A percentile compares a stretch with the other conserved stretches of the same genome.
Conservation (phyloP, 2,888 invertebrate species). For the Coecobrya sp. region DNA sequence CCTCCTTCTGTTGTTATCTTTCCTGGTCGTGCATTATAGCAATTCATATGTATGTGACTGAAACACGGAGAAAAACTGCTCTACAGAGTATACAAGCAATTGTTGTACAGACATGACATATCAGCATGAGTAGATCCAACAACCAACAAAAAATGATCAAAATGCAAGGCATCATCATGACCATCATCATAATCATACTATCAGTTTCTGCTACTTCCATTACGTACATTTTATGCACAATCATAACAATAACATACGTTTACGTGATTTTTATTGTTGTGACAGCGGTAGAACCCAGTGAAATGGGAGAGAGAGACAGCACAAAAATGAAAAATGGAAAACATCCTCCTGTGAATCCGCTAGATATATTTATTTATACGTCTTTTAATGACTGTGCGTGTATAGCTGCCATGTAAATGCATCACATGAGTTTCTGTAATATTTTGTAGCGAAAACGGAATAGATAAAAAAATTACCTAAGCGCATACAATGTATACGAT, state of each 20-base stretch:
- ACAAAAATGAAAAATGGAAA: slow-evolving; percentile 34
- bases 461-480: neutral
- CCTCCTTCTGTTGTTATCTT: slow-evolving; percentile 21
- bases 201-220: slow-evolving; percentile 64
- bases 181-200: slow-evolving; percentile 16
- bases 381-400: slow-evolving; percentile 32
- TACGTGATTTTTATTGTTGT: slow-evolving; percentile 77
- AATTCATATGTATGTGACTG: neutral
- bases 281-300: slow-evolving; percentile 38
- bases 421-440: slow-evolving; percentile 24
- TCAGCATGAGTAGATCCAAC: neutral
- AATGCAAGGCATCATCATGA: slow-evolving; percentile 2
- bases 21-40: neutral
- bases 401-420: neutral
- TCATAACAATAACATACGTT: slow-evolving; percentile 53
- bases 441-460: neutral
- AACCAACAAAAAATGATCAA: slow-evolving; percentile 19
- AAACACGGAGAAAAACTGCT: neutral
- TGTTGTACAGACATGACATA: neutral
- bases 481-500: too few species aligned
- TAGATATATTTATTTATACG: neutral
- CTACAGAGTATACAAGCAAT: neutral
- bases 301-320: slow-evolving; percentile 16
- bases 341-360: neutral
- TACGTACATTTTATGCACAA: slow-evolving; percentile 50